Base-by-base conservation (phyloP, 2,797 vertebrate species). In the Galagoides demidoff region DNA sequence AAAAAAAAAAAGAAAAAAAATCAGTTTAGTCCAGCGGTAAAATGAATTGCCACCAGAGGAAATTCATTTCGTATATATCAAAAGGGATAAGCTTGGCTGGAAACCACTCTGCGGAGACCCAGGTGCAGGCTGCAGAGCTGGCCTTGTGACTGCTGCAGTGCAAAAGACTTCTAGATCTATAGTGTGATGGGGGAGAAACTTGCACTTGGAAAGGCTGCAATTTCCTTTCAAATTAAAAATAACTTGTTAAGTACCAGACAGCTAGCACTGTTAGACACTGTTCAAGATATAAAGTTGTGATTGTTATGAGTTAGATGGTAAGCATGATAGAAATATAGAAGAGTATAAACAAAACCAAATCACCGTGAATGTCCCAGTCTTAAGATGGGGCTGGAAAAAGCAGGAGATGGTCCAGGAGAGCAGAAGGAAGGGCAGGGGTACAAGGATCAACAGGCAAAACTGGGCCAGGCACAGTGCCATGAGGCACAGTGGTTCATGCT, bases 171-270 rank as follows among this genome's bases (percentile, higher is more conserved):
- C 34, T 81, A 88, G 17, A 27, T 52, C 43, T 20, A 37, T 0
- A 66, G 43, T 19, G 11, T 79, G 37, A 78, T 78, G 22, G 8
- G 22, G 25, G 8, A 23, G 31, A 76, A 1, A 52, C 6, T 16
- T 49, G 1, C n/a, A 37, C n/a, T 74, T 55, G 39, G 29, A 83
- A 94, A 85, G 31, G 31, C 39, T 63, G 84, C 12, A 45, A 29
- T 81, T 85, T 81, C 34, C 73, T 81, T 88, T 78, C 64, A 85
- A 70, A 85, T 71, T 70, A 88, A 85, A 91, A 90, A 88, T 34
- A 85, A 29, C 12, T 43, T 49, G 55, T 13, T 45, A 89, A 84
- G 25, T n/a, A 31, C 23, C 14, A 20, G 37, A 59, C 37, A 45
- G 66, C 3, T 1, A 71, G 52, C 8, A 77, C 29, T 20, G 23